Conservation (phyloP, 23 tunicate genomes). For the Clavelina lepadiformis region DNA sequence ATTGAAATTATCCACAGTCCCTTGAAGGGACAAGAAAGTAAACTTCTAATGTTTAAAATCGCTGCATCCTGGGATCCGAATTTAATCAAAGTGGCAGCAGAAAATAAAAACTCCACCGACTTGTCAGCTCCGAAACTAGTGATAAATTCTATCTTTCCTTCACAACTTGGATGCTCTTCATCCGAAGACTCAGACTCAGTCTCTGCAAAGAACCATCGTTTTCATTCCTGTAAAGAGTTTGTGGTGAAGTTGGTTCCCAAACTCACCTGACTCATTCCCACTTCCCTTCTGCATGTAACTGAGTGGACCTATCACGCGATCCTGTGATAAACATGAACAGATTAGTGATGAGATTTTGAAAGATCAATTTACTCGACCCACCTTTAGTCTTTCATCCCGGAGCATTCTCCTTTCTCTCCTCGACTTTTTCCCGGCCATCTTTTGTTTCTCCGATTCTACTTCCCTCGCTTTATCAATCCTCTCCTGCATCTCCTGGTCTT, state of each 20-base stretch:
- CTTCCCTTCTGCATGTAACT: constrained; percentile 49
- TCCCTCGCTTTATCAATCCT: constrained; percentile 54
- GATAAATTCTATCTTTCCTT: constrained; percentile 63
- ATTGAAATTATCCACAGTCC: too few species aligned
- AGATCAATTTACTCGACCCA: not conserved
- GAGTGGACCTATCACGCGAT: constrained; percentile 66
- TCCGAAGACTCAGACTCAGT: constrained; percentile 29
- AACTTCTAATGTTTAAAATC: too few species aligned
- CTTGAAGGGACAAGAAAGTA: too few species aligned
- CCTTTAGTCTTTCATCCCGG: constrained; percentile 71
- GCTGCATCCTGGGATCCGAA: too few species aligned
- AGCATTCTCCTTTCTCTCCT: constrained; percentile 67
- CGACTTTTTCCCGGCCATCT: constrained; percentile 87
- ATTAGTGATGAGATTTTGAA: not conserved
- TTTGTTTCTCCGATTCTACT: constrained; percentile 62
- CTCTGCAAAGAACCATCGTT: not conserved
- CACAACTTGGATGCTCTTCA: constrained; percentile 11
- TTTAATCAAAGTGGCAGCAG: too few species aligned
- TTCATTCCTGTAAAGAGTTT: not conserved
- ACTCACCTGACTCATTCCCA: constrained; percentile 41
- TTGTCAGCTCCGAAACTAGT: constrained; percentile 67
- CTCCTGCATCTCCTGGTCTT: constrained; percentile 48
- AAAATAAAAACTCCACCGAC: constrained; percentile 30
- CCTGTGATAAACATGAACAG: constrained; percentile 19
- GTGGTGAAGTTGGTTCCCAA: not conserved